Conservation (phyloP, 2,888 invertebrate genomes). For the Nasonia oneida region DNA sequence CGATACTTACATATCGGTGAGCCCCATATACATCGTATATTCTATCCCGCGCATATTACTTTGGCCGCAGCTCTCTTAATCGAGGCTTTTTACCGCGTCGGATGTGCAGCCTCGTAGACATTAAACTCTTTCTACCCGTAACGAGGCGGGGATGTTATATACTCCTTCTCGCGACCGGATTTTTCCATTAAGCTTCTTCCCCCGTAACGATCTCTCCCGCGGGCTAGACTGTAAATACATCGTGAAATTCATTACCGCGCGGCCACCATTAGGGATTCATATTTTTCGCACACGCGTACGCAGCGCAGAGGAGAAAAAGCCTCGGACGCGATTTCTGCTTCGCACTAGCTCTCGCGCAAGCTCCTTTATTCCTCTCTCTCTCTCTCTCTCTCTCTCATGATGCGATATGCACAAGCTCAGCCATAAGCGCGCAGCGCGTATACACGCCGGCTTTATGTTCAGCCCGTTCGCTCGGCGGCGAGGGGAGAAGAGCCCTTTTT, state of each 20-base stretch:
- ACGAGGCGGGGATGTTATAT: background rate
- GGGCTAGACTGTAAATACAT: background rate
- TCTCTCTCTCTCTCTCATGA: background rate
- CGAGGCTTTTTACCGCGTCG: background rate
- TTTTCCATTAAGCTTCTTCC: conserved; percentile 1
- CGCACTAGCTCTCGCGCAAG: background rate
- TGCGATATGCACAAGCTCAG: background rate
- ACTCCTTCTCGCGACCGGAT: background rate
- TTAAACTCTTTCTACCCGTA: background rate
- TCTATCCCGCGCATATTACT: background rate
- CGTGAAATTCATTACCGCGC: background rate
- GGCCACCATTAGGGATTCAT: background rate
- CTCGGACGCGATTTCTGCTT: background rate
- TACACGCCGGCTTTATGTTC: background rate
- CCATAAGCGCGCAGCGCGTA: background rate
- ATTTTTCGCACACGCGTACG: background rate
- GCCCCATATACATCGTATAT: conserved; percentile 68
- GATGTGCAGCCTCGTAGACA: background rate
- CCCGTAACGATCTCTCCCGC: background rate
- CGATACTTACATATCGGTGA: conserved; percentile 91
- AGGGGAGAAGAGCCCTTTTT: background rate
- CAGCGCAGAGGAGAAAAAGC: background rate
- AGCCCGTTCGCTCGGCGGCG: background rate
- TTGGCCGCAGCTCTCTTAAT: too few species aligned
- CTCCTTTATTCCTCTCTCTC: background rate